These are phyloP conservation scores for Oryzias sinensis DNA, from an alignment of 2,797 vertebrate genomes.

Conservation along the genomic window DNA sequence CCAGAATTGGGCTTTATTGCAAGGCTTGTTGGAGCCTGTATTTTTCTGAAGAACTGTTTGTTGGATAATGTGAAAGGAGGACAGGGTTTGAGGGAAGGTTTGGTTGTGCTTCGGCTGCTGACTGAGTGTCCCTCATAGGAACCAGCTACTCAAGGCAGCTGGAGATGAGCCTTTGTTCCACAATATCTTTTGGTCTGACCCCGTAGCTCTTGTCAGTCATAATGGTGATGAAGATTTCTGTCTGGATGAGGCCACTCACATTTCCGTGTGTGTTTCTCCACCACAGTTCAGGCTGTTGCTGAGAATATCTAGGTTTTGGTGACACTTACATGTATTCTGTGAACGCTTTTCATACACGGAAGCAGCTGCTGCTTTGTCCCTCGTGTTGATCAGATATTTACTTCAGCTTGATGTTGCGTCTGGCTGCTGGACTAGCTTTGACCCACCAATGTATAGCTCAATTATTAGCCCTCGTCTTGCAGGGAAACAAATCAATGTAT, in stretches of 20 bases:
- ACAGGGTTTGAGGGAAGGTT: slow-evolving; percentile 12
- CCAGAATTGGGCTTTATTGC: slow-evolving; percentile 21
- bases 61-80: slow-evolving; percentile 33
- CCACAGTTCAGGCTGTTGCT: no score
- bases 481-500: background rate
- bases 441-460: background rate
- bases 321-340: no score
- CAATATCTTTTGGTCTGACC: no score
- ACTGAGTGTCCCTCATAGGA: slow-evolving; percentile 25
- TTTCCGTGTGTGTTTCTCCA: no score
- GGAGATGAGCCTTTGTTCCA: slow-evolving; percentile 5
- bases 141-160: slow-evolving; percentile 9
- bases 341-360: no score
- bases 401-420: background rate
- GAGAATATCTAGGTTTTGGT: no score
- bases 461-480: background rate
- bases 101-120: slow-evolving; percentile 27
- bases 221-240: no score
- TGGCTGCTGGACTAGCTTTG: slow-evolving; percentile 4
- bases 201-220: no score
- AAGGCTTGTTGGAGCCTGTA: background rate
- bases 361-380: no score
- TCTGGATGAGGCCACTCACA: no score
- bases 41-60: slow-evolving; percentile 27
- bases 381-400: no score